Evolutionary conservation across 2,797 vertebrate species (phyloP).

Genomic region (Pygocentrus nattereri): DNA sequence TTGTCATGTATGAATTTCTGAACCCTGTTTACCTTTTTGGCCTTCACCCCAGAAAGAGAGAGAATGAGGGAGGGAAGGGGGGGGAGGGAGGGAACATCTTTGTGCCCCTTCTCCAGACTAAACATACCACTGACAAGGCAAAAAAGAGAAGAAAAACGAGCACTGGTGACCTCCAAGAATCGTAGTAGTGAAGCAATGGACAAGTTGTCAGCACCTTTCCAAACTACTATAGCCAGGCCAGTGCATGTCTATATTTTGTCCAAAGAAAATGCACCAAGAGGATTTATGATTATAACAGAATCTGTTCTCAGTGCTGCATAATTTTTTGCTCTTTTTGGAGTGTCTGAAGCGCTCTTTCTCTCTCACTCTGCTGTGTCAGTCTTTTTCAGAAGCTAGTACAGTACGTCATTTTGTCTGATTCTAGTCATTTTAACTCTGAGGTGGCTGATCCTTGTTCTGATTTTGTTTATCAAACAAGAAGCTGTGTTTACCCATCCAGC

Average conservation of each 20-base stretch:
- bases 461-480: conserved; percentile 54
- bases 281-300: conserved; percentile 3
- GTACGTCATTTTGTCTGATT: conserved; percentile 12
- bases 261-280: conserved; percentile 26
- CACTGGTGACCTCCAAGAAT: conserved; percentile 15
- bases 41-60: background rate
- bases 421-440: conserved; percentile 14
- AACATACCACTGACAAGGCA: conserved; percentile 47
- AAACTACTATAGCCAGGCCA: conserved; percentile 10
- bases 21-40: conserved; percentile 1
- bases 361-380: background rate
- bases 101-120: conserved; percentile 46
- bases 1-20: background rate
- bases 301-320: background rate
- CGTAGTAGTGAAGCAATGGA: conserved; percentile 19
- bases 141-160: conserved; percentile 35
- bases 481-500: conserved; percentile 48
- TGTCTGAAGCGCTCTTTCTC: background rate
- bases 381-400: conserved; percentile 23
- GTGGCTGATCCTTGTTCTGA: conserved; percentile 40
- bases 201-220: conserved; percentile 10
- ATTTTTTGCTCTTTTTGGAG: background rate
- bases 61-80: background rate
- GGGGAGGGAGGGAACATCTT: conserved; percentile 8
- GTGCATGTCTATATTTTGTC: background rate